These are phyloP conservation scores for Periophthalmus modestus DNA, from an alignment of 2,113 vertebrate species.

Conservation along the genomic window DNA sequence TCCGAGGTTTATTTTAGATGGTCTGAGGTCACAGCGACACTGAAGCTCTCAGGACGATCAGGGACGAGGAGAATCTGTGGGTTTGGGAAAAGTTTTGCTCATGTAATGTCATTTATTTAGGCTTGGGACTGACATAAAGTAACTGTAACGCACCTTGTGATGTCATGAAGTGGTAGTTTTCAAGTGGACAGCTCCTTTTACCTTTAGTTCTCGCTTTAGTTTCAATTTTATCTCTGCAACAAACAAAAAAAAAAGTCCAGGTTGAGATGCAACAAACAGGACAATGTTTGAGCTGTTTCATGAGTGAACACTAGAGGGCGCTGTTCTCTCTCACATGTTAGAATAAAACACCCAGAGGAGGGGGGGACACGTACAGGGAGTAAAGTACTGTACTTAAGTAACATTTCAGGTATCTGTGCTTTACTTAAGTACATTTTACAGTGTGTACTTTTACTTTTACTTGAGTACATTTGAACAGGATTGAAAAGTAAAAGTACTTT, in stretches of 20 bases:
- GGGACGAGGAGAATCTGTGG: background rate
- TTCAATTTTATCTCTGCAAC: no score
- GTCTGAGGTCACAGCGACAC: background rate
- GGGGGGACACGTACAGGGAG: background rate
- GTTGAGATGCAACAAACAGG: background rate
- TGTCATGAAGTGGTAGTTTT: no score
- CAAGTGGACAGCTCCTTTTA: no score
- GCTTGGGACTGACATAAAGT: background rate
- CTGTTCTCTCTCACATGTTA: constrained; percentile 10
- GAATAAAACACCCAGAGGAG: background rate
- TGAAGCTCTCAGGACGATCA: background rate
- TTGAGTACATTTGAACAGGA: no score
- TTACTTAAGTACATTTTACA: no score
- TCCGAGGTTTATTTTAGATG: background rate
- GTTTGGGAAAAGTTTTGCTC: background rate
- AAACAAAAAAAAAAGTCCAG: no score
- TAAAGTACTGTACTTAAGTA: no score
- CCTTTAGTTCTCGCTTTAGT: no score
- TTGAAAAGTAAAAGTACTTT: no score
- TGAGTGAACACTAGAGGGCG: constrained; percentile 41
- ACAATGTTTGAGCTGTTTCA: background rate
- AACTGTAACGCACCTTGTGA: no score
- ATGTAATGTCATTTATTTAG: background rate
- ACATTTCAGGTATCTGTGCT: no score
- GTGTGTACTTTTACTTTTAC: no score